Conservation (phyloP, 1,140 invertebrate species). For the Catajapyx aquilonaris region DNA sequence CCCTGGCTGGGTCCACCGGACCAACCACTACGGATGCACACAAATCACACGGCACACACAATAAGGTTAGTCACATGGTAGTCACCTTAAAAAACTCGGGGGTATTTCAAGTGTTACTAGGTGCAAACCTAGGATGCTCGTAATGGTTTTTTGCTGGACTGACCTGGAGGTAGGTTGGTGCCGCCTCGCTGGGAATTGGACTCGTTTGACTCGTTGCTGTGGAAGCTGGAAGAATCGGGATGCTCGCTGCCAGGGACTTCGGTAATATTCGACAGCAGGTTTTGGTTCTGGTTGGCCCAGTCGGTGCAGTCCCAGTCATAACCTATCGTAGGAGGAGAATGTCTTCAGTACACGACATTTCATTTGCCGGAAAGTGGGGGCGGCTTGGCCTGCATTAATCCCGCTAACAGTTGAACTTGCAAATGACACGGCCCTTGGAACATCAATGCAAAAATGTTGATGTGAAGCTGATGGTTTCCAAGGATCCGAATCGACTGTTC, state of each 20-base stretch:
- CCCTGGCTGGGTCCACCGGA: constrained; percentile 31
- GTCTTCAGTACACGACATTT: no score
- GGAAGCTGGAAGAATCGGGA: constrained; percentile 68
- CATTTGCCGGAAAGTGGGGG: no score
- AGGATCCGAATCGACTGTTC: no score
- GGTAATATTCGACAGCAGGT: constrained; percentile 63
- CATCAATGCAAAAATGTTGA: no score
- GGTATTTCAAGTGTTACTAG: neutral
- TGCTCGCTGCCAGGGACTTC: constrained; percentile 78
- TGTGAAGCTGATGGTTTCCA: no score
- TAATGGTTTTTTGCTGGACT: no score
- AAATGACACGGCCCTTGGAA: no score
- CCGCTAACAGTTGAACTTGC: no score
- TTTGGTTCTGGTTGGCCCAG: constrained; percentile 64
- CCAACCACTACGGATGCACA: constrained; percentile 7
- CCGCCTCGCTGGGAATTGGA: constrained; percentile 31
- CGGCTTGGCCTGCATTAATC: no score
- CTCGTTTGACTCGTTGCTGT: constrained; percentile 72
- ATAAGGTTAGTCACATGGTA: neutral
- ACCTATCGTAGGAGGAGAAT: no score
- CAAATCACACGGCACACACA: neutral
- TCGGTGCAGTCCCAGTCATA: constrained; percentile 95
- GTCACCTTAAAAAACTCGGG: neutral
- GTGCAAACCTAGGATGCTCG: no score
- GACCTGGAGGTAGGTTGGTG: constrained; percentile 22